These are phyloP conservation scores for Amphiprion clarkii DNA, from an alignment of 2,797 vertebrate species.

Conservation along the genomic window DNA sequence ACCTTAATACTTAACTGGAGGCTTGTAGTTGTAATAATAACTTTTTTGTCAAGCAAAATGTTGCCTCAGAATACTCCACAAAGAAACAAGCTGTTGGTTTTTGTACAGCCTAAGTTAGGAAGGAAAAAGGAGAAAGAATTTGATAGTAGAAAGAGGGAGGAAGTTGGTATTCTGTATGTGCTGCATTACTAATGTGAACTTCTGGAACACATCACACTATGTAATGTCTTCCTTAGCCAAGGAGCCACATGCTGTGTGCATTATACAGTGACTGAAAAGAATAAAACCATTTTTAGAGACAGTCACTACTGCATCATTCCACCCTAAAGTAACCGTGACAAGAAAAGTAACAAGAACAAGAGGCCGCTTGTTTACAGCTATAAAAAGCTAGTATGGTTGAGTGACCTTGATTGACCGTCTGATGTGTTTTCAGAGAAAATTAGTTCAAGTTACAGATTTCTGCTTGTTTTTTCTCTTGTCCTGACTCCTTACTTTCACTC, in stretches of 20 bases:
- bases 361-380: conserved; percentile 24
- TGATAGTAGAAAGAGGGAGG: conserved; percentile 16
- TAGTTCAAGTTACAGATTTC: not conserved
- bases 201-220: conserved; percentile 28
- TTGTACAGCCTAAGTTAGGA: not conserved
- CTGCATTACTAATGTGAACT: conserved; percentile 42
- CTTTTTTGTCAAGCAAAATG: not conserved
- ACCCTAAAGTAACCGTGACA: not conserved
- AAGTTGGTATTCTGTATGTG: conserved; percentile 16
- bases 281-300: not conserved
- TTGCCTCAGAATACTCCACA: not conserved
- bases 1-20: not conserved
- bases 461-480: conserved; percentile 15
- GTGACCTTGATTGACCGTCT: conserved; percentile 1
- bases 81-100: not conserved
- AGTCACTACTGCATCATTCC: not conserved
- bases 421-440: conserved; percentile 33
- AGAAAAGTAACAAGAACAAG: conserved; percentile 11
- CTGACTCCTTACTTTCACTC: conserved; percentile 4
- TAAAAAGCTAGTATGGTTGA: not conserved
- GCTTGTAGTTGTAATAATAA: not conserved
- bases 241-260: not conserved
- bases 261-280: not conserved
- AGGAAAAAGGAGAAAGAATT: not conserved
- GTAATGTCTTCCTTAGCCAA: conserved; percentile 6